phyloP scores from a whole-genome alignment of 2,797 vertebrate species.

The Pantherophis vulpinus region DNA sequence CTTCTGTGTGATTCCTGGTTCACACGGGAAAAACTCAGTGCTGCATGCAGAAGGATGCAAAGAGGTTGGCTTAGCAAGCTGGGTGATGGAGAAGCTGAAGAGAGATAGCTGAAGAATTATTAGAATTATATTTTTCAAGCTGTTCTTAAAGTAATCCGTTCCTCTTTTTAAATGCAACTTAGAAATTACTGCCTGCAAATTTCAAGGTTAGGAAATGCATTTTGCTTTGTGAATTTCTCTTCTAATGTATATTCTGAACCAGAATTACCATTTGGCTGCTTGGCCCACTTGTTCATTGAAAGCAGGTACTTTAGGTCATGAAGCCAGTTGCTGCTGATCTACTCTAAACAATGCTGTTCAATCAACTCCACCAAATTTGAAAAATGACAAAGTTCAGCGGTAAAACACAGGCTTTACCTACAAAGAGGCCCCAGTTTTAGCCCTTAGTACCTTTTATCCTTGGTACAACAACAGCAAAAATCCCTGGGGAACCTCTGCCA shows the following conservation, averaged over 20 bases:
- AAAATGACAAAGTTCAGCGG: background rate
- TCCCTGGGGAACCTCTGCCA: background rate
- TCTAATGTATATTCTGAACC: background rate
- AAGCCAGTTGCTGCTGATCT: background rate
- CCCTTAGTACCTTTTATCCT: background rate
- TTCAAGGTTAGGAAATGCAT: background rate
- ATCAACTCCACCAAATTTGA: background rate
- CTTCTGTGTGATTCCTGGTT: background rate
- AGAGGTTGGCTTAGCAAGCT: background rate
- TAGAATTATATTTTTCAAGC: slow-evolving; percentile 2
- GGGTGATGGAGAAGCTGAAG: background rate
- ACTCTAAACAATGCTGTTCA: background rate
- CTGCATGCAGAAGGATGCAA: background rate
- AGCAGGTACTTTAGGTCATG: background rate
- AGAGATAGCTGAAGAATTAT: slow-evolving; percentile 14
- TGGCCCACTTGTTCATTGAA: background rate
- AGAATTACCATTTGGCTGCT: background rate
- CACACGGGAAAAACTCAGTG: background rate
- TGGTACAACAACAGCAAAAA: background rate
- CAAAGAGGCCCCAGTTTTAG: background rate
- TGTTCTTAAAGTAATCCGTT: slow-evolving; percentile 21
- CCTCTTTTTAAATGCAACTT: slow-evolving; percentile 43
- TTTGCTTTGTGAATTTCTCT: background rate
- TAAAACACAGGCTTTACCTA: background rate
- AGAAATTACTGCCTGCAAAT: background rate